These are phyloP conservation scores for Cettia cetti DNA, from an alignment of 2,113 vertebrate genomes.

Conservation along the genomic window DNA sequence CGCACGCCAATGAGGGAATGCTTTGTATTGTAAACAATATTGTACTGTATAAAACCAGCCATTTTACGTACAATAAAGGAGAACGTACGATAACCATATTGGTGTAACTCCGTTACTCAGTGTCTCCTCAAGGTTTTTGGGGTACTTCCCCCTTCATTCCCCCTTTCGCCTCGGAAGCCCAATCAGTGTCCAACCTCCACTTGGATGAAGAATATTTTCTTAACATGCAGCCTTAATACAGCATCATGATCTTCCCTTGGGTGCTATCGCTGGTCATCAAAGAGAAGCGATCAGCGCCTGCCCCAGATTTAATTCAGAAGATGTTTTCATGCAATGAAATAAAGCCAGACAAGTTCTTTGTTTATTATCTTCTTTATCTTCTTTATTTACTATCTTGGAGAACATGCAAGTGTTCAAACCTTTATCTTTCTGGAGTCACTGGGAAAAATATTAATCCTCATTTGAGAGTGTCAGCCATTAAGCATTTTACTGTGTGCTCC, in stretches of 20 bases:
- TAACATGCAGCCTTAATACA: not conserved
- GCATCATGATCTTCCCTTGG: not conserved
- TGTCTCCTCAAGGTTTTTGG: too few relatives aligned
- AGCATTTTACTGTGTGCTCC: not conserved
- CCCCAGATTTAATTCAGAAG: not conserved
- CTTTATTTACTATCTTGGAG: not conserved
- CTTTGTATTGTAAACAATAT: too few relatives aligned
- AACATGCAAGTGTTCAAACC: not conserved
- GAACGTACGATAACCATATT: too few relatives aligned
- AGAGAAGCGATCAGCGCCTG: rapidly evolving
- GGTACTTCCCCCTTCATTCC: too few relatives aligned
- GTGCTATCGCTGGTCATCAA: rapidly evolving
- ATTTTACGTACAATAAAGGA: too few relatives aligned
- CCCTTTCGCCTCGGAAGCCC: too few relatives aligned
- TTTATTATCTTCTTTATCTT: not conserved
- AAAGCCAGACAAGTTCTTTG: not conserved
- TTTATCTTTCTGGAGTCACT: not conserved
- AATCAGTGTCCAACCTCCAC: rapidly evolving
- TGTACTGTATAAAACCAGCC: too few relatives aligned
- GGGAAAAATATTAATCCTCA: not conserved
- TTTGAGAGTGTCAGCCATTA: not conserved
- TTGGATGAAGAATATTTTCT: not conserved
- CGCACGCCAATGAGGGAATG: too few relatives aligned
- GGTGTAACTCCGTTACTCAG: too few relatives aligned
- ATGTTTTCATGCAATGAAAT: not conserved